Base-by-base conservation (phyloP, 2,888 invertebrate genomes). In the Amphipyra berbera region DNA sequence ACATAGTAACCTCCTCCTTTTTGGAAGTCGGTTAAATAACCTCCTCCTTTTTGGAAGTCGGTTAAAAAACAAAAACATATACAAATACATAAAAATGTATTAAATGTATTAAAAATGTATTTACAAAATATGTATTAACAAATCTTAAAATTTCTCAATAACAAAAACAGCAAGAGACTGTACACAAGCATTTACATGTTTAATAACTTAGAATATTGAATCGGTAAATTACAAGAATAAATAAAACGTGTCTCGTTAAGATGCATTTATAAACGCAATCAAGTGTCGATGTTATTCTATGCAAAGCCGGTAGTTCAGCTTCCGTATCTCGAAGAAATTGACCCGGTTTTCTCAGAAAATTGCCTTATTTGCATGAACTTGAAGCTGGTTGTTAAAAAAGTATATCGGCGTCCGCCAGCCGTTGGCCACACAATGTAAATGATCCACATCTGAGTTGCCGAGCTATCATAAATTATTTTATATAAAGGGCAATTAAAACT, bases 291-390 rank as follows among this genome's bases (percentile, higher is more conserved):
- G 80, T 81, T 82, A 61, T 75, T 70, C 58, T 78, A 74, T 76
- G 79, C 69, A 74, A 82, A 82, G 58, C 57, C 60, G 42, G 50
- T 62, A 35, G 59, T 74, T 67, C 57, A 78, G 83, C 82, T 86
- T 85, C 85, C 84, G 87, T 81, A 81, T 87, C 87, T 83, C 68
- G 78, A 84, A 86, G 88, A 89, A 89, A 89, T 82, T 87, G 89
- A 84, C 90, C 90, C 79, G 81, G 82, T 87, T 91, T 88, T 86
- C 87, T 78, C 68, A 85, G 87, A 87, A 90, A 87, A 91, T 89
- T 86, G 79, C 85, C 83, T 86, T 80, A 87, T 88, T 90, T 90
- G 80, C 89, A 88, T 89, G 76, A 81, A 80, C 80, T 79, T 81
- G 82, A 72, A 73, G 70, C 63, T 59, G 73, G 74, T 73, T 68